Evolutionary conservation across 2,113 vertebrate species (phyloP), one percentile per base, ranked within the genome.

Genomic region (Chlorodrepanis virens): DNA sequence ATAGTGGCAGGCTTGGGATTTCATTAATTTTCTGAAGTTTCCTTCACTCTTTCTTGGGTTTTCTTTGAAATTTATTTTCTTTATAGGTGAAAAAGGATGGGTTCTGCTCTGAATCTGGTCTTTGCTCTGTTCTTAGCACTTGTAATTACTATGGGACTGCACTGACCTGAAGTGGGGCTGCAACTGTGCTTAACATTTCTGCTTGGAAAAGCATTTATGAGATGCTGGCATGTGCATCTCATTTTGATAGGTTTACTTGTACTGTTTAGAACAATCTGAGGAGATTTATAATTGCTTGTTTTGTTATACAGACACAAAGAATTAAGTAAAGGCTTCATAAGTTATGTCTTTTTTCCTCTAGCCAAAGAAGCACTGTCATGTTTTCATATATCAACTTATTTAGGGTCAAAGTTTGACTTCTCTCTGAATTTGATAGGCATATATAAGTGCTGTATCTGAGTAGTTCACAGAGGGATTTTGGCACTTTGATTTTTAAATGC

Each of bases 281-380:
- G 47, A 74, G 88, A 89, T 93, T 84, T 86, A 71, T 86, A 95
- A 75, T 90, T 81, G 72, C 64, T 93, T 91, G 44, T 68, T 92
- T 92, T 94, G 53, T 84, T 89, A 60, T 81, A 39, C 28, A 89
- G 88, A 78, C 80, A 81, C 72, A 45, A 89, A 88, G 85, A 93
- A 93, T 83, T 86, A 88, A 94, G 75, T 74, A 54, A 88, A 78
- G 40, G 22, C 76, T 93, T 90, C 94, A 33, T 27, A 95, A 83
- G 40, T 92, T 68, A 83, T 75, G n/a, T 67, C 40, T 79, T n/a
- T 89, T 92, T 83, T 90, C 61, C 60, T 89, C 40, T 70, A 92
- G 90, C 54, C 57, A 59, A 92, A 78, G 44, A 81, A 90, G 50
- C 60, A 33, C 82, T 94, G 71, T 59, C 53, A 25, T 89, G 40